phyloP scores from a whole-genome alignment of 1,140 invertebrate species.

The Linepithema humile region DNA sequence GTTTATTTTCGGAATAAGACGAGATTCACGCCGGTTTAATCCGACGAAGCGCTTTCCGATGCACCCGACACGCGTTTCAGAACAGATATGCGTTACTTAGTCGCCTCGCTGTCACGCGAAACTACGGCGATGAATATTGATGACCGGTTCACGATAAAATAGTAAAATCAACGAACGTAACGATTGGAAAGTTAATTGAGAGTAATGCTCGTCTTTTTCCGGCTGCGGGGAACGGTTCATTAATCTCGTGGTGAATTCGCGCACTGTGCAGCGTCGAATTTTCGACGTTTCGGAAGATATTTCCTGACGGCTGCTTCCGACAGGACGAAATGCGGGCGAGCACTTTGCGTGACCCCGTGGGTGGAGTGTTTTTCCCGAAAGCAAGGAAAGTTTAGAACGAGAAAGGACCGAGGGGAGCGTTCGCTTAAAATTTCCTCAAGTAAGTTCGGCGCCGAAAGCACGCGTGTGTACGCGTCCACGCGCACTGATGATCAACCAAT shows the following conservation, averaged over 20 bases:
- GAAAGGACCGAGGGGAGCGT: neutral
- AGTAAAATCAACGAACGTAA: neutral
- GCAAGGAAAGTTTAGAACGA: neutral
- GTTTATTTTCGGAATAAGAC: constrained; percentile 15
- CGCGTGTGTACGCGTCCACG: too few relatives aligned
- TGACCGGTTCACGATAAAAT: neutral
- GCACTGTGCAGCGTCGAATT: neutral
- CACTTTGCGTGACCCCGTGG: neutral
- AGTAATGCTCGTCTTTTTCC: constrained; percentile 24
- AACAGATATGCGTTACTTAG: constrained; percentile 4
- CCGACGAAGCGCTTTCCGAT: neutral
- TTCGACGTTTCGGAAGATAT: neutral
- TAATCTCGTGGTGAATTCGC: constrained; percentile 4
- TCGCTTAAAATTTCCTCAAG: constrained; percentile 29
- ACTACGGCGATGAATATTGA: constrained; percentile 17
- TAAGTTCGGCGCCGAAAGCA: neutral
- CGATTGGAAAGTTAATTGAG: constrained; percentile 33
- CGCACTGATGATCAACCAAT: neutral
- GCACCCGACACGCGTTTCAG: neutral
- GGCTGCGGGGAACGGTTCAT: neutral
- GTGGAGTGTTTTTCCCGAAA: constrained; percentile 14
- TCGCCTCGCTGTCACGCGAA: neutral
- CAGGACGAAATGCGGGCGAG: neutral
- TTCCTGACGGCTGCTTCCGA: neutral
- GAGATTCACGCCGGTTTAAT: neutral